phyloP scores from a whole-genome alignment of 2,797 vertebrate genomes.

The Crocidura indochinensis region DNA sequence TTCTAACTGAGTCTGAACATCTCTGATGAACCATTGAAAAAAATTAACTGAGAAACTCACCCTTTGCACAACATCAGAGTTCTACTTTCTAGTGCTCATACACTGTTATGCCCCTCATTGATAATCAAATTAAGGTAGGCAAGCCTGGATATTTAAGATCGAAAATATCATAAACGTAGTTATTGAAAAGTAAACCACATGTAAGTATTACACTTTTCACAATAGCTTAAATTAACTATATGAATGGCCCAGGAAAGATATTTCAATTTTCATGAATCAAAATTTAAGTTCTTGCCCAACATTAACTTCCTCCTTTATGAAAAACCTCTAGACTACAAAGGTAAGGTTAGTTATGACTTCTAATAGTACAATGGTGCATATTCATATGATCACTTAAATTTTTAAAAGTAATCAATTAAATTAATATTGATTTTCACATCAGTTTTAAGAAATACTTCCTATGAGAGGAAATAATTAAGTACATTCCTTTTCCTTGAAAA shows the following conservation, averaged over 20 bases:
- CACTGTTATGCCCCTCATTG: background rate
- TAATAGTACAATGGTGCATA: slow-evolving; percentile 11
- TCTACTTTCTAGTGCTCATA: slow-evolving; percentile 18
- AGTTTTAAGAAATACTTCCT: slow-evolving; percentile 15
- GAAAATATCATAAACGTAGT: background rate
- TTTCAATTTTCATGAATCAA: slow-evolving; percentile 57
- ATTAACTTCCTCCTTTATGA: background rate
- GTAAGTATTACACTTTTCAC: slow-evolving; percentile 26
- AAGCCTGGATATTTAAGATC: background rate
- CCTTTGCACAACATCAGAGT: slow-evolving; percentile 14
- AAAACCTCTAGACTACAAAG: background rate
- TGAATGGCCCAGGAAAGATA: background rate
- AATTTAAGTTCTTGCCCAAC: slow-evolving; percentile 33
- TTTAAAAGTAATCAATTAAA: slow-evolving; percentile 1
- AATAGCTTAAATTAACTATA: slow-evolving; percentile 54
- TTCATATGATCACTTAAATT: background rate
- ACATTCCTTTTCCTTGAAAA: slow-evolving; percentile 66
- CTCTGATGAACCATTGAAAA: slow-evolving; percentile 56
- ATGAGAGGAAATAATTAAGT: slow-evolving; percentile 12
- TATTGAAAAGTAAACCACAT: slow-evolving; percentile 30
- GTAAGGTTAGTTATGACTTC: background rate
- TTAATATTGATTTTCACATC: slow-evolving; percentile 7
- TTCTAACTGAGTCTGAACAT: slow-evolving; percentile 30
- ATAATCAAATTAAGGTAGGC: slow-evolving; percentile 49
- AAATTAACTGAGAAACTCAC: background rate